Percentiles rank a stretch among this genome's conserved stretches.
These are phyloP conservation scores for Onychorhynchus coronatus DNA, from an alignment of 2,113 vertebrate species.

Conservation along the genomic window DNA sequence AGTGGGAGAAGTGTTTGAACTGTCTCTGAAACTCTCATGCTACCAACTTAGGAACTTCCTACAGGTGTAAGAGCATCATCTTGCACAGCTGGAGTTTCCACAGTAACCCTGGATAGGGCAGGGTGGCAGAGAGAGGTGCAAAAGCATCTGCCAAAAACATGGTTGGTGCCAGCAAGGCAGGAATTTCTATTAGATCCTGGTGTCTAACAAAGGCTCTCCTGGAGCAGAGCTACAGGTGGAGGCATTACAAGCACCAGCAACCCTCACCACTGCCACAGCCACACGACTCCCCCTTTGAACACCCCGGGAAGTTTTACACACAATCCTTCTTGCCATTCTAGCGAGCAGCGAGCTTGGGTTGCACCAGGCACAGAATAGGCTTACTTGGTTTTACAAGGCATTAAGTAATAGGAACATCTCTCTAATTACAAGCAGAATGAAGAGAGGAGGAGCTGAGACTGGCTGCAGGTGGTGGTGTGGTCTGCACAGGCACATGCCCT, in stretches of 20 bases:
- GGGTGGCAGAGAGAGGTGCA: neutral
- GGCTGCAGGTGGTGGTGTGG: neutral
- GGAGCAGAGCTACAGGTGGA: neutral
- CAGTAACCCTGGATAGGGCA: neutral
- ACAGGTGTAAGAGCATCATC: neutral
- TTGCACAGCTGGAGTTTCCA: neutral
- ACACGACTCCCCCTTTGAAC: neutral
- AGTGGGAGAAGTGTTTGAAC: neutral
- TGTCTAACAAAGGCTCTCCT: neutral
- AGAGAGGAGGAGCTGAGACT: neutral
- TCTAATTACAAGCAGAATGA: neutral
- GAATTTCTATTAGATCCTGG: neutral
- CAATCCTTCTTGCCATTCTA: neutral
- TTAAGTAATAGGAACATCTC: neutral
- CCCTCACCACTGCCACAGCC: neutral
- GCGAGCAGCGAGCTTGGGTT: neutral
- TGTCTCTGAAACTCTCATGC: neutral
- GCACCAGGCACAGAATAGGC: neutral
- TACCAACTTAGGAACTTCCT: neutral
- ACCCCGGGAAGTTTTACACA: neutral
- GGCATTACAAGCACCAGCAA: neutral
- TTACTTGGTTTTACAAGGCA: neutral
- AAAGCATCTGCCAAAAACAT: neutral
- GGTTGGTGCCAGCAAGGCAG: neutral
- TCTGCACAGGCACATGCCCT: accelerated